A percentile compares a stretch with the other conserved stretches of the same genome.
phyloP scores from a whole-genome alignment of 2,888 invertebrate genomes.

The Heliconius charithonia region DNA sequence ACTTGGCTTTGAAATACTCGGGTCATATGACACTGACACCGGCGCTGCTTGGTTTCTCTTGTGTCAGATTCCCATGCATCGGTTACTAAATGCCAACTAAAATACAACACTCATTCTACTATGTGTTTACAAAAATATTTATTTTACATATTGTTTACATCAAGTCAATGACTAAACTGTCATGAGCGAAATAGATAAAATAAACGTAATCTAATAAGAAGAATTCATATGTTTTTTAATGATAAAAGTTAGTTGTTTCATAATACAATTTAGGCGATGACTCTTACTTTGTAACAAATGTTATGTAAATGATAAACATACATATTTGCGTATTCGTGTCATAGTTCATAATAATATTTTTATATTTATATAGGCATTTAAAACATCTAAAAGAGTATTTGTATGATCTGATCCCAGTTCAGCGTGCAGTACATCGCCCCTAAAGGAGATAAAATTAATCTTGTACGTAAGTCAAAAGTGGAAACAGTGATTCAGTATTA shows the following conservation, averaged over 20 bases:
- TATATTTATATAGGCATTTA: neutral
- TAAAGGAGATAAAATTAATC: constrained; percentile 44
- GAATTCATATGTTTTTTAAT: neutral
- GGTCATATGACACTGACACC: constrained; percentile 62
- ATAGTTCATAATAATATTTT: constrained; percentile 5
- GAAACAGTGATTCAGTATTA: constrained; percentile 51
- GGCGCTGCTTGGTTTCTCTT: constrained; percentile 50
- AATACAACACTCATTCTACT: constrained; percentile 31
- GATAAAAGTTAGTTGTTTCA: constrained; percentile 9
- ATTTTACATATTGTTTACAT: constrained; percentile 35
- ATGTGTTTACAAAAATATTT: constrained; percentile 30
- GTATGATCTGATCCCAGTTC: neutral
- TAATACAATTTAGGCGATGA: neutral
- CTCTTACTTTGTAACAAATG: neutral
- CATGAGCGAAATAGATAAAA: constrained; percentile 10
- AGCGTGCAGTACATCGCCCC: constrained; percentile 30
- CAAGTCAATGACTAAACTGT: neutral
- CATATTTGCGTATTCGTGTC: neutral
- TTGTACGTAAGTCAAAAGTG: constrained; percentile 53
- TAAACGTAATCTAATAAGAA: constrained; percentile 4
- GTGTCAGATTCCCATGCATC: constrained; percentile 47
- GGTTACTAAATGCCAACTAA: constrained; percentile 42
- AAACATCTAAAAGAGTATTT: neutral
- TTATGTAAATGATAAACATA: neutral
- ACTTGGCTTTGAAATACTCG: constrained; percentile 61